Conservation (phyloP, 2,888 invertebrate genomes). For the Choreutis nemorana region DNA sequence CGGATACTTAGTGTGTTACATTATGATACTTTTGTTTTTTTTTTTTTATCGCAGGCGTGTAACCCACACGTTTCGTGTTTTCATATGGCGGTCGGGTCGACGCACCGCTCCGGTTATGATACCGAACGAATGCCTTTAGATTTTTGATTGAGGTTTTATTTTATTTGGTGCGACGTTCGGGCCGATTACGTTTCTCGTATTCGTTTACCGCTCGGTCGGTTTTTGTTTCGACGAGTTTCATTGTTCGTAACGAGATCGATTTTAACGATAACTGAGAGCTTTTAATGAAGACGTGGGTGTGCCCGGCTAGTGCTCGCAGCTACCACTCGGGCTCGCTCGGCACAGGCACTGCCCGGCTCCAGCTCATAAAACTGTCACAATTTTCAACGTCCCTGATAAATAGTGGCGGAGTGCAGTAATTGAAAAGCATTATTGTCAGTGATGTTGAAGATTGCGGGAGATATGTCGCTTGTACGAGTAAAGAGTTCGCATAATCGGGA, state of each 20-base stretch:
- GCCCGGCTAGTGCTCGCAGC: conserved; percentile 14
- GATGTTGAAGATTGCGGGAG: too few relatives aligned
- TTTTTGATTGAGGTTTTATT: conserved; percentile 64
- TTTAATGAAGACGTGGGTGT: conserved; percentile 63
- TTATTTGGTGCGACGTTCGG: conserved; percentile 53
- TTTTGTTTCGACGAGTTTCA: conserved; percentile 59
- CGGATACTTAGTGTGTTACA: conserved; percentile 64
- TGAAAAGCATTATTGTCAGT: too few relatives aligned
- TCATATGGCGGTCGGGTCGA: conserved; percentile 52
- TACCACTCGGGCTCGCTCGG: conserved; percentile 7
- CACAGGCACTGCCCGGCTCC: not conserved
- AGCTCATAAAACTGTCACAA: conserved; percentile 1
- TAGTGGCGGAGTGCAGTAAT: too few relatives aligned
- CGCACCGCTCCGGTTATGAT: conserved; percentile 58
- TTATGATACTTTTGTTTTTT: conserved; percentile 59
- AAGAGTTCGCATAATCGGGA: conserved; percentile 43
- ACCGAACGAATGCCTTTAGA: conserved; percentile 55
- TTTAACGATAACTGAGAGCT: conserved; percentile 46
- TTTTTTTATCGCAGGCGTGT: conserved; percentile 42
- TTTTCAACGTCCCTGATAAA: not conserved
- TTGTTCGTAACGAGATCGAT: conserved; percentile 63
- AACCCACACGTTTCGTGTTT: conserved; percentile 47
- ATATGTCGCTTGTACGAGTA: not conserved
- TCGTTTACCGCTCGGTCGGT: conserved; percentile 52
- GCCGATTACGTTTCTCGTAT: conserved; percentile 60